Evolutionary conservation across 35 echinoderm and acorn worm genomes (phyloP).

Genomic region (Nesometra sesokonis): DNA sequence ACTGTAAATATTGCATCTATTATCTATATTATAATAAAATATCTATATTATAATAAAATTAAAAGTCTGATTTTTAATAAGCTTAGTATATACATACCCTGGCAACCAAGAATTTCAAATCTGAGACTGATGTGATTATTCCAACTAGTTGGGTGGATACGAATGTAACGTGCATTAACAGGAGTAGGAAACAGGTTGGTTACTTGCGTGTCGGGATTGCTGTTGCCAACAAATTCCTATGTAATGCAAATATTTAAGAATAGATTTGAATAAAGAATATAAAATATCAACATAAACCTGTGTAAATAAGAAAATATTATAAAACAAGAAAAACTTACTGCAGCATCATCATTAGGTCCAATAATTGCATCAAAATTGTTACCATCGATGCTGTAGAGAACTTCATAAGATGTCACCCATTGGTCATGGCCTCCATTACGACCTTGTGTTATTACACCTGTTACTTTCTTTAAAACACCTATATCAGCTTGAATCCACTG

Average conservation of each 20-base stretch:
- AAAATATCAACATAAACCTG: neutral
- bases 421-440: slow-evolving; percentile 1
- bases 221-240: neutral
- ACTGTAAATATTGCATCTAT: too few species aligned
- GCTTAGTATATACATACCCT: too few species aligned
- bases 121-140: neutral
- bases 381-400: neutral
- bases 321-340: neutral
- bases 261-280: neutral
- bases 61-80: too few species aligned
- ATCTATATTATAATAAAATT: too few species aligned
- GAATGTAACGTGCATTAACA: neutral
- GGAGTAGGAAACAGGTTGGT: neutral
- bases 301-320: too few species aligned
- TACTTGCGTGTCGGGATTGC: neutral
- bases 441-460: slow-evolving; percentile 7
- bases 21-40: too few species aligned
- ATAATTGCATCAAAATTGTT: neutral
- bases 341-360: neutral
- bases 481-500: slow-evolving; percentile 16
- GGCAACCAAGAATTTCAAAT: neutral
- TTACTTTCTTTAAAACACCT: neutral
- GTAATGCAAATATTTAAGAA: neutral
- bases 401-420: neutral
- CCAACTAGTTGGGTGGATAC: neutral